Base-by-base conservation (phyloP, 1,140 invertebrate genomes). In the Teleopsis dalmanni region DNA sequence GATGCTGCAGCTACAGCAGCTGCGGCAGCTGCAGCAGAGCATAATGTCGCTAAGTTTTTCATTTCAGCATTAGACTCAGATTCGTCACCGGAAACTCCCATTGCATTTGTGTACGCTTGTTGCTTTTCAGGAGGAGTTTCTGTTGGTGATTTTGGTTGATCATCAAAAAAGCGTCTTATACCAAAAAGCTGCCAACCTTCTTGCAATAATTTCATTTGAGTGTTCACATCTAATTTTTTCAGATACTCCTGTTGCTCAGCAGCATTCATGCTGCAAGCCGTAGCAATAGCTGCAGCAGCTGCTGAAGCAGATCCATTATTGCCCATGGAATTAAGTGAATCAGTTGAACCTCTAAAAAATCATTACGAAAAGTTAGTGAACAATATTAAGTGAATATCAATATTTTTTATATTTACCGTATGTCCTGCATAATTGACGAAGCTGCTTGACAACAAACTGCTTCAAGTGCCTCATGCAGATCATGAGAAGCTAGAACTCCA, bases 81-180 rank as follows among this genome's bases (percentile, higher is more conserved):
- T 7, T 42, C 38, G 18, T 42, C 31, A 18, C 18, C 37, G 29
- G 18, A 41, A 21, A 47, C 35, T 33, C 47, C 44, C 8, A 44
- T 44, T 25, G 16, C 23, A 25, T 66, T 60, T 40, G 66, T 58
- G 56, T 66, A 31, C n/a, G 16, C 35, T 25, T 66, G 63, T 38
- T 66, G 58, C 52, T 67, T 62, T 33, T 66, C 61, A 11, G 66
- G 65, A 13, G 66, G 67, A n/a, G 67, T 66, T 42, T 70, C 67
- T 38, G 62, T 65, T 4, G 66, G 64, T n/a, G 67, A 68, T 36
- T 70, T 70, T 29, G 67, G 68, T 42, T 66, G 68, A 48, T 70
- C 65, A 38, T 57, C 63, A 47, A 70, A 66, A 43, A 70, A 65
- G 33, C 66, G 62, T 26, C 56, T 61, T 51, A 66, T 51, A 7